These are phyloP conservation scores for Parnassius apollo DNA, from an alignment of 2,888 invertebrate species.

Conservation along the genomic window DNA sequence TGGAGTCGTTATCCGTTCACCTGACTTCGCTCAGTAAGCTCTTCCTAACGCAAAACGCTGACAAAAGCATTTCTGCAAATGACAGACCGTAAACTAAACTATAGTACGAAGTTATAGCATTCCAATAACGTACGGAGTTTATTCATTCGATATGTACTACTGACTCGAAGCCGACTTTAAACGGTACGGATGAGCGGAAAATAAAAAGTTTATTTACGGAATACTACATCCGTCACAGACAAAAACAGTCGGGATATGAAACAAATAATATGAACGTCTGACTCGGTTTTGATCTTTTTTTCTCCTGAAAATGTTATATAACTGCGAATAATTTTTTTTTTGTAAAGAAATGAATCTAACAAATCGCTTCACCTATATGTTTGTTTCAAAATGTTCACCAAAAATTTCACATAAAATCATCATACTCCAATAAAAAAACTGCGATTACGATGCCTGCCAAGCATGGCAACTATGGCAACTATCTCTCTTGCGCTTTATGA, in stretches of 20 bases:
- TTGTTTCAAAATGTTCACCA: too few species aligned
- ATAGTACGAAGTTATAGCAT: constrained; percentile 21
- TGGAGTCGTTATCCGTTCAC: constrained; percentile 26
- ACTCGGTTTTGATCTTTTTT: background rate
- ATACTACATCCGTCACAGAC: constrained; percentile 18
- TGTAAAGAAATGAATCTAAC: background rate
- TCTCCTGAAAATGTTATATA: too few species aligned
- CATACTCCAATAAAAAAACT: too few species aligned
- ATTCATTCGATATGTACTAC: constrained; percentile 20
- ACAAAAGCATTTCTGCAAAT: constrained; percentile 27
- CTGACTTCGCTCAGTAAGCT: constrained; percentile 26
- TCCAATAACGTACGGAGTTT: constrained; percentile 25
- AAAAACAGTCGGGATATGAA: constrained; percentile 19
- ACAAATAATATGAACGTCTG: constrained; percentile 4
- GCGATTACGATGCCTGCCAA: too few species aligned
- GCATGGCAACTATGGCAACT: too few species aligned
- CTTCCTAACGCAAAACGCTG: constrained; percentile 20
- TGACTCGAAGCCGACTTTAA: constrained; percentile 6
- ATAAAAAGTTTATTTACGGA: constrained; percentile 21
- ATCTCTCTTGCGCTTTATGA: too few species aligned
- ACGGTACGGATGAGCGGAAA: constrained; percentile 17
- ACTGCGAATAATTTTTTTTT: too few species aligned
- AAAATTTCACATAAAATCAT: too few species aligned
- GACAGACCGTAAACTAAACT: constrained; percentile 26
- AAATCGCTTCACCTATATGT: background rate